Percentiles rank a stretch among this genome's conserved stretches.
Conservation (phyloP, 2,113 vertebrate species). For the Hippopotamus amphibius region DNA sequence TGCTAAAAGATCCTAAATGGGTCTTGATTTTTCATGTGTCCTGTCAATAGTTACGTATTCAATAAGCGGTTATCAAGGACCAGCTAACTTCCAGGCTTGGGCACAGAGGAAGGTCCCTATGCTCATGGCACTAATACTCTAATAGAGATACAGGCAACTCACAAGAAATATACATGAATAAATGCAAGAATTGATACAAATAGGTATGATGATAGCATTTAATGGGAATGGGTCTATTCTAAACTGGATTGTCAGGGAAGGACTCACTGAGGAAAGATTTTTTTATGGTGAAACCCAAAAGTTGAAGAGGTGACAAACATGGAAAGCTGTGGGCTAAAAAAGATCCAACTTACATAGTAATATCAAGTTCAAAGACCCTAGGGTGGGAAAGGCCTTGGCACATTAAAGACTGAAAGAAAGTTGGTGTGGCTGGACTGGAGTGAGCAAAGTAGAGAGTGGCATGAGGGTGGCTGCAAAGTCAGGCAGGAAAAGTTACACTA, state of each 20-base stretch:
- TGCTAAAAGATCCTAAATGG: not conserved
- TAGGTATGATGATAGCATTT: not conserved
- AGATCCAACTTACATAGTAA: not conserved
- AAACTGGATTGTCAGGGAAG: not conserved
- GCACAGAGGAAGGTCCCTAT: not conserved
- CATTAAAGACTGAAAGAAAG: not conserved
- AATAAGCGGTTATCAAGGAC: not conserved
- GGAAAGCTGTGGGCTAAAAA: not conserved
- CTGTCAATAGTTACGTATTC: not conserved
- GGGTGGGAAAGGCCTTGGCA: not conserved
- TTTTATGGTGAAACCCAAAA: not conserved
- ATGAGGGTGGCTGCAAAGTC: not conserved
- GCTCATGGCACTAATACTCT: not conserved
- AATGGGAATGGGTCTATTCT: not conserved
- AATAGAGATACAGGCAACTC: not conserved
- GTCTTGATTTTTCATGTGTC: not conserved
- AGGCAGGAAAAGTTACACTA: not conserved
- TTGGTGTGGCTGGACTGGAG: not conserved
- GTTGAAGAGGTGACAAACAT: not conserved
- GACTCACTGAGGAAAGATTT: not conserved
- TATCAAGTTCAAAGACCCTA: not conserved
- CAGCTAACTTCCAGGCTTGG: not conserved
- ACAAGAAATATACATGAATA: not conserved
- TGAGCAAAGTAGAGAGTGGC: not conserved
- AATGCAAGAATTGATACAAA: not conserved